A percentile compares a stretch with the other conserved stretches of the same genome.
phyloP scores from a whole-genome alignment of 2,888 invertebrate genomes.

The Imbricaverruca yamaguchii region DNA sequence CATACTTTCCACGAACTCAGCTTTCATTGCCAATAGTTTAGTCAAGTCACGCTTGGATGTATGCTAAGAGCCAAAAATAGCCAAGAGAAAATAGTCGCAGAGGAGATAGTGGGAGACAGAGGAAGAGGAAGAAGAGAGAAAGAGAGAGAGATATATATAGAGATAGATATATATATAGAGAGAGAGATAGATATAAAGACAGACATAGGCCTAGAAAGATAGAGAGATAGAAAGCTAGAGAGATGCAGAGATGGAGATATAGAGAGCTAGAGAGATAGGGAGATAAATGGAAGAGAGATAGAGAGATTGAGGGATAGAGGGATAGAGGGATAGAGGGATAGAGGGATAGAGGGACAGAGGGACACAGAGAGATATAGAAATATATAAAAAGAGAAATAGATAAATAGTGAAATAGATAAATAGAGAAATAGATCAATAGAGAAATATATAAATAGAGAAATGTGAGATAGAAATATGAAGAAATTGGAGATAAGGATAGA shows the following conservation, averaged over 20 bases:
- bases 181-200: background rate
- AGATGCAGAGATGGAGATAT: background rate
- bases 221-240: too few relatives aligned
- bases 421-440: background rate
- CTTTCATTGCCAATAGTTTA: too few relatives aligned
- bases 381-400: background rate
- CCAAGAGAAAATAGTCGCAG: too few relatives aligned
- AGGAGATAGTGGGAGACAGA: too few relatives aligned
- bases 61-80: too few relatives aligned
- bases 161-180: background rate
- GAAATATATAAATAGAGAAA: background rate
- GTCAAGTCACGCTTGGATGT: too few relatives aligned
- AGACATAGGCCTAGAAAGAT: background rate
- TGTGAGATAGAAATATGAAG: background rate
- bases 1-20: too few relatives aligned
- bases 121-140: too few relatives aligned
- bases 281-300: too few relatives aligned
- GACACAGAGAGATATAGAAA: background rate
- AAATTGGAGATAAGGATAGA: too few relatives aligned
- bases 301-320: too few relatives aligned
- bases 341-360: background rate
- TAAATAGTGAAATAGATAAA: background rate
- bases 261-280: too few relatives aligned
- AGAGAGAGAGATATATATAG: background rate
- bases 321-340: background rate